Evolutionary conservation across 2,888 invertebrate genomes (phyloP).

Genomic region (Pardosa pseudoannulata): DNA sequence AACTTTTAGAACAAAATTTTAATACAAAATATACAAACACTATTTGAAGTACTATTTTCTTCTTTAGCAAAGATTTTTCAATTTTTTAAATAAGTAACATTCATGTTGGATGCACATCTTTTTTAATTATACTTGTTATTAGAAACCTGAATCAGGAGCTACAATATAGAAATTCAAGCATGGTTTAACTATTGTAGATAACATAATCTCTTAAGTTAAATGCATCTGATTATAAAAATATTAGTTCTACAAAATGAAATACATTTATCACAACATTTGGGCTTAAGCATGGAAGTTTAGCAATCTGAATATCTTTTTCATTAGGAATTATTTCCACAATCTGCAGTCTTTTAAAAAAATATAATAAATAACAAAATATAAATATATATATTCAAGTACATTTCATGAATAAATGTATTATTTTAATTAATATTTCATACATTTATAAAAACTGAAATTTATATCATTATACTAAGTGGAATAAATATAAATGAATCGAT

Average conservation of each 20-base stretch:
- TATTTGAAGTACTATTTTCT: too few relatives aligned
- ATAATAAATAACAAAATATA: neutral
- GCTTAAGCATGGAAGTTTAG: conserved; percentile 47
- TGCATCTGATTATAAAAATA: conserved; percentile 47
- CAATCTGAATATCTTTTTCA: too few relatives aligned
- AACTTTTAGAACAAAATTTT: too few relatives aligned
- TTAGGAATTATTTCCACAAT: too few relatives aligned
- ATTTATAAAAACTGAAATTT: neutral
- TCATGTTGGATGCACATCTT: too few relatives aligned
- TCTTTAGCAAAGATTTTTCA: too few relatives aligned
- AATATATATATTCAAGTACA: neutral
- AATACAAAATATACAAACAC: too few relatives aligned
- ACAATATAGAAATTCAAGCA: too few relatives aligned
- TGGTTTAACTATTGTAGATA: neutral
- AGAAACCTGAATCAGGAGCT: too few relatives aligned
- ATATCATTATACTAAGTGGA: neutral
- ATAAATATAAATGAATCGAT: neutral
- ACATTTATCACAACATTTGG: conserved; percentile 38
- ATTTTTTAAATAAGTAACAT: too few relatives aligned
- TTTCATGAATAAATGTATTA: neutral
- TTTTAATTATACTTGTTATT: too few relatives aligned
- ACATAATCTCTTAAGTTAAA: neutral
- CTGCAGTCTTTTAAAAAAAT: too few relatives aligned
- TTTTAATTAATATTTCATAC: neutral
- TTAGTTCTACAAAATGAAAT: conserved; percentile 54